Percentiles rank a stretch among this genome's conserved stretches.
Evolutionary conservation across 2,888 invertebrate genomes (phyloP).

Genomic region (Oconnorella tubifera): DNA sequence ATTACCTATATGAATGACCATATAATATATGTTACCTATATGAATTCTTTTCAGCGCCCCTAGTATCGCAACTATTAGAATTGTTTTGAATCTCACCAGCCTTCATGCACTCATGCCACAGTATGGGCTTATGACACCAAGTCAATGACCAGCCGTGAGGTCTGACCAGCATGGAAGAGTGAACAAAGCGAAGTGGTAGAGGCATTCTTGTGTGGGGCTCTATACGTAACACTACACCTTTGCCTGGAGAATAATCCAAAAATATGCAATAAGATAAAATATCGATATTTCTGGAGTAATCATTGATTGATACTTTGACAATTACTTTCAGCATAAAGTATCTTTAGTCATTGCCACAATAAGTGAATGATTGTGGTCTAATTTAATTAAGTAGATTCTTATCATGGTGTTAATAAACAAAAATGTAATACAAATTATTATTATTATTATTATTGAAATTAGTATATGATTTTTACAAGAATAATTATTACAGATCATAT

Average conservation of each 20-base stretch:
- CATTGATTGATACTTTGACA: too few relatives aligned
- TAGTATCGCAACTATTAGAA: slow-evolving; percentile 47
- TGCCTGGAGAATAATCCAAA: background rate
- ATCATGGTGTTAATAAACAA: too few relatives aligned
- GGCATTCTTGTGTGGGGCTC: slow-evolving; percentile 59
- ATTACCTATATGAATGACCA: too few relatives aligned
- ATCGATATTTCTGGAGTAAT: too few relatives aligned
- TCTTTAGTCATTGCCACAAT: too few relatives aligned
- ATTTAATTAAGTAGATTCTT: too few relatives aligned
- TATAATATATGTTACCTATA: slow-evolving; percentile 38
- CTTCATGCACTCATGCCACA: slow-evolving; percentile 64
- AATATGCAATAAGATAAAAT: slow-evolving; percentile 2
- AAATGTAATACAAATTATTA: too few relatives aligned
- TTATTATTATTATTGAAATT: too few relatives aligned
- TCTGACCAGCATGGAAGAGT: slow-evolving; percentile 71
- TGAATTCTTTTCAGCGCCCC: slow-evolving; percentile 22
- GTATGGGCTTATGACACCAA: slow-evolving; percentile 62
- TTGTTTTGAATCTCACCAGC: slow-evolving; percentile 56
- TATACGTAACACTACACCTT: slow-evolving; percentile 20
- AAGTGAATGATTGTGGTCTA: too few relatives aligned
- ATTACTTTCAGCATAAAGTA: too few relatives aligned
- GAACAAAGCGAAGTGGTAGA: slow-evolving; percentile 73
- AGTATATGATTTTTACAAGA: too few relatives aligned
- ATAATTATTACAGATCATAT: too few relatives aligned
- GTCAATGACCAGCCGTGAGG: slow-evolving; percentile 62